Base-by-base conservation (phyloP, 2,888 invertebrate genomes). In the Deilephila porcellus region DNA sequence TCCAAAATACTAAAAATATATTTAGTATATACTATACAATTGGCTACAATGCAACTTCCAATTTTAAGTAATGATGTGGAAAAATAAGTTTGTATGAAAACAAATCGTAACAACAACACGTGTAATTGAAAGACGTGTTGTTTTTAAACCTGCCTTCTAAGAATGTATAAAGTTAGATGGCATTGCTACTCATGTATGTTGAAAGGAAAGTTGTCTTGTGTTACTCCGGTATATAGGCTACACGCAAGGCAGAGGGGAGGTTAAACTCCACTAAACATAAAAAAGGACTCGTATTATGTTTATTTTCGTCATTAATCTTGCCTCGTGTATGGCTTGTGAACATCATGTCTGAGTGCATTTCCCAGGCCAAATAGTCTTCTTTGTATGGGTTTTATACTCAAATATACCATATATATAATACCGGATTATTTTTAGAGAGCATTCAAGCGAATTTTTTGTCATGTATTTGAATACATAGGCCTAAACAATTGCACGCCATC, bases 61-160 rank as follows among this genome's bases (percentile, higher is more conserved):
- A 45, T 3, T 14, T 2, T 1, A 45, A 14, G 11, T 11, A 45
- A 14, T 11, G 14, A 8, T 8, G 1, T 11, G 14, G 3, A 45
- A 45, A 3, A 14, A 14, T 1, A 45, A 45, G 3, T 45, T 11
- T 45, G 3, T 14, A 45, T 14, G 56, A 56, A 56, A 56, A n/a
- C 6, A 56, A 17, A n/a, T 56, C 19, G n/a, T 11, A 45, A n/a
- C n/a, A n/a, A 1, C 4, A 1, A n/a, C 56, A 56, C 56, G 56
- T 56, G 56, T 56, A 56, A 56, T 56, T 56, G n/a, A n/a, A 56
- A 56, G 5, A n/a, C n/a, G n/a, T 56, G 56, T 56, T 56, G 56
- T 56, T 56, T 56, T 56, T 56, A 56, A 56, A 56, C 56, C n/a
- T 6, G 6, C 56, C n/a, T 56, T 56, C n/a, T 19, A 14, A 56